Evolutionary conservation across 2,888 invertebrate genomes (phyloP).

Genomic region (Idaea aversata): DNA sequence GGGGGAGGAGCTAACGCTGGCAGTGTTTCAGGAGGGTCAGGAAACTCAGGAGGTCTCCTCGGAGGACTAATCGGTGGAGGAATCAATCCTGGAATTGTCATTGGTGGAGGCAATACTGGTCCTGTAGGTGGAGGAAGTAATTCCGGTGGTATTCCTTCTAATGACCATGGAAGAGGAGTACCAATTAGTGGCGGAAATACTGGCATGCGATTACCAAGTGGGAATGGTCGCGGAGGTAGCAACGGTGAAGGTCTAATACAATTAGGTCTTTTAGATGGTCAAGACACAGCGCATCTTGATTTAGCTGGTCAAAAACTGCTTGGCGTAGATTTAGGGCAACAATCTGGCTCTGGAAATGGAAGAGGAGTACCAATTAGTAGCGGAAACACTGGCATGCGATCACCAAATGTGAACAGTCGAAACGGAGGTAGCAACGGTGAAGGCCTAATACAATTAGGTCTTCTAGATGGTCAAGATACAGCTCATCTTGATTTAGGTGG

Average conservation of each 20-base stretch:
- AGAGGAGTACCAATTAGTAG: neutral
- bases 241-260: neutral
- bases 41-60: conserved; percentile 6
- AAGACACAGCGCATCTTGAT: conserved; percentile 14
- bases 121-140: conserved; percentile 14
- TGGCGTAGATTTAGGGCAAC: conserved; percentile 9
- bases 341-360: neutral
- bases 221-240: conserved; percentile 1
- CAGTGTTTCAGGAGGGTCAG: neutral
- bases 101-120: conserved; percentile 6
- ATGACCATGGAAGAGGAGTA: neutral
- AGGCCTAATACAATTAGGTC: neutral
- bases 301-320: conserved; percentile 2
- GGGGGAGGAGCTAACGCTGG: conserved; percentile 13
- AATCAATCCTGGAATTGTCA: neutral
- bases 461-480: conserved; percentile 18
- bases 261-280: conserved; percentile 11
- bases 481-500: conserved; percentile 8
- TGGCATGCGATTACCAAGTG: neutral
- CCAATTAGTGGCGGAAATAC: neutral
- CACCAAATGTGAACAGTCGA: neutral
- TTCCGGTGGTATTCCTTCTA: conserved; percentile 9
- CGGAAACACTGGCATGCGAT: conserved; percentile 4
- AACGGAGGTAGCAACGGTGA: conserved; percentile 2
- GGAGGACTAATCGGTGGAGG: conserved; percentile 1